A percentile compares a stretch with the other conserved stretches of the same genome.
phyloP scores from a whole-genome alignment of 2,113 vertebrate genomes.

The Podarcis raffonei region DNA sequence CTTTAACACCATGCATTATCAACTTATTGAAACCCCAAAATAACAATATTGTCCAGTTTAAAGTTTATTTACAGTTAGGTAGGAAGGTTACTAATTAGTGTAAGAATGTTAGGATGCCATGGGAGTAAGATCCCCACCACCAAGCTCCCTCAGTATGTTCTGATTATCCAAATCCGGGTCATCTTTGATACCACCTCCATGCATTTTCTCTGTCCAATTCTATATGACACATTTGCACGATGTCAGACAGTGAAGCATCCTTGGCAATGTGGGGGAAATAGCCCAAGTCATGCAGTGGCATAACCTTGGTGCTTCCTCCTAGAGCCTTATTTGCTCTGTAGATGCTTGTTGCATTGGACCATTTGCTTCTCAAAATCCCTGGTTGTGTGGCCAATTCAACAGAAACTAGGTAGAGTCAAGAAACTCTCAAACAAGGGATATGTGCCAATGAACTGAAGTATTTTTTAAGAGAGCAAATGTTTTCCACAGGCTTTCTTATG shows the following conservation, averaged over 20 bases:
- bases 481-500: background rate
- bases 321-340: background rate
- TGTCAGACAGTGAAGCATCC: background rate
- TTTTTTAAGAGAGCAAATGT: background rate
- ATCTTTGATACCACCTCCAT: background rate
- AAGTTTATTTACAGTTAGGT: too few species aligned
- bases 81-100: too few species aligned
- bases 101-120: too few species aligned
- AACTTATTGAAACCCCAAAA: too few species aligned
- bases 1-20: too few species aligned
- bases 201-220: background rate
- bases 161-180: background rate
- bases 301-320: background rate
- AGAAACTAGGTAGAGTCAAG: background rate
- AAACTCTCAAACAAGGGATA: background rate
- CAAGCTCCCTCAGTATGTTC: background rate
- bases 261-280: background rate
- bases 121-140: background rate
- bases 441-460: background rate
- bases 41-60: too few species aligned
- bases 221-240: background rate
- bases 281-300: background rate
- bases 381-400: background rate
- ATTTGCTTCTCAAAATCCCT: background rate
- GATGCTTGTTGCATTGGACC: background rate